Conservation (phyloP, 2,113 vertebrate species). For the Gobio gobio region DNA sequence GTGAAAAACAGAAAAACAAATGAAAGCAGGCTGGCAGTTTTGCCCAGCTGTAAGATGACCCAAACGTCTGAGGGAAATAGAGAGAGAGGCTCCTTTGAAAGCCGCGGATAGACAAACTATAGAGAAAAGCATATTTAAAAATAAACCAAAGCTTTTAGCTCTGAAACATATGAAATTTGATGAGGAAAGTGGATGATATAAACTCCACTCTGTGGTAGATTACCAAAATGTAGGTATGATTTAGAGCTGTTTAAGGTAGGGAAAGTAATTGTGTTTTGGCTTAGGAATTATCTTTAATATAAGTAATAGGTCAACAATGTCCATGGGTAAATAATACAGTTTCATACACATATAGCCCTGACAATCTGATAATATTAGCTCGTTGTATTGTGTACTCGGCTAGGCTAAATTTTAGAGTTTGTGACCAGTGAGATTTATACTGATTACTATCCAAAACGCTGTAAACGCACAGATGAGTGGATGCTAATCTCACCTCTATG, state of each 20-base stretch:
- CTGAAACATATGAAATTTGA: slow-evolving; percentile 9
- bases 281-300: background rate
- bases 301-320: background rate
- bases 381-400: no score
- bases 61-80: slow-evolving; percentile 33
- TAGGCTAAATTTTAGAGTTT: no score
- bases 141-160: slow-evolving; percentile 32
- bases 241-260: background rate
- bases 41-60: slow-evolving; percentile 39
- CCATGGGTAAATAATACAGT: background rate
- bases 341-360: no score
- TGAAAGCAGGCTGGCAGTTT: slow-evolving; percentile 38
- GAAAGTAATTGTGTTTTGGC: background rate
- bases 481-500: background rate
- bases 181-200: background rate
- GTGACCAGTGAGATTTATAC: no score
- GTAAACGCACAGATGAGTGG: background rate
- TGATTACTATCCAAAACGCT: no score
- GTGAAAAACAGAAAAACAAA: slow-evolving; percentile 16
- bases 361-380: no score
- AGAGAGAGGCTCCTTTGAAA: slow-evolving; percentile 8
- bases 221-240: background rate
- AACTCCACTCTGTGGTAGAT: background rate
- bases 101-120: background rate
- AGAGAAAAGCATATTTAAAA: slow-evolving; percentile 23